phyloP scores from a whole-genome alignment of 1,140 invertebrate genomes.

The Zaprionus africanus region DNA sequence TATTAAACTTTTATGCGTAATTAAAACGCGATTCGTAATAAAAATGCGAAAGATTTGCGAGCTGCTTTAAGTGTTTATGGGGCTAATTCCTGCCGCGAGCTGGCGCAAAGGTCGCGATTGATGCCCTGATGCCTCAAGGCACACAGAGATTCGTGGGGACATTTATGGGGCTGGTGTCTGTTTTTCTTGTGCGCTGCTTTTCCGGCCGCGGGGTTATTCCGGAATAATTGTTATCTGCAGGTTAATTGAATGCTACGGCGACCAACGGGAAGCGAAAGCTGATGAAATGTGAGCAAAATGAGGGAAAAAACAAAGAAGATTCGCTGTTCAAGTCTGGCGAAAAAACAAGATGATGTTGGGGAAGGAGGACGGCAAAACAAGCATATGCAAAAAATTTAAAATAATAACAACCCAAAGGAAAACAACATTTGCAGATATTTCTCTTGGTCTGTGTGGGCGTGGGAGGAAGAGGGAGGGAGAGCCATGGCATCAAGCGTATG shows the following conservation, averaged over 20 bases:
- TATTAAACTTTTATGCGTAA: not conserved
- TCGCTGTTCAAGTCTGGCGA: not conserved
- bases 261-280: not conserved
- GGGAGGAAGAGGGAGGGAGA: slow-evolving; percentile 14
- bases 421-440: slow-evolving; percentile 81
- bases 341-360: not conserved
- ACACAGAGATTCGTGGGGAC: not conserved
- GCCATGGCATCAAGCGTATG: not conserved
- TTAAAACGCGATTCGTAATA: not conserved
- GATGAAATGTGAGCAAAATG: slow-evolving; percentile 8
- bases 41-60: not conserved
- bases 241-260: slow-evolving; percentile 24
- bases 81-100: not conserved
- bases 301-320: slow-evolving; percentile 11
- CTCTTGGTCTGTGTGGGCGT: slow-evolving; percentile 24
- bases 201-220: not conserved
- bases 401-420: slow-evolving; percentile 83
- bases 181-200: not conserved
- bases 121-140: not conserved
- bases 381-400: slow-evolving; percentile 67
- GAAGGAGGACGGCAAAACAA: slow-evolving; percentile 30
- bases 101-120: not conserved
- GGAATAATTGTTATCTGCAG: slow-evolving; percentile 23
- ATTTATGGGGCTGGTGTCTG: not conserved
- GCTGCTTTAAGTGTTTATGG: not conserved